Base-by-base conservation (phyloP, 2,888 invertebrate genomes). In the Drosophila algonquin region DNA sequence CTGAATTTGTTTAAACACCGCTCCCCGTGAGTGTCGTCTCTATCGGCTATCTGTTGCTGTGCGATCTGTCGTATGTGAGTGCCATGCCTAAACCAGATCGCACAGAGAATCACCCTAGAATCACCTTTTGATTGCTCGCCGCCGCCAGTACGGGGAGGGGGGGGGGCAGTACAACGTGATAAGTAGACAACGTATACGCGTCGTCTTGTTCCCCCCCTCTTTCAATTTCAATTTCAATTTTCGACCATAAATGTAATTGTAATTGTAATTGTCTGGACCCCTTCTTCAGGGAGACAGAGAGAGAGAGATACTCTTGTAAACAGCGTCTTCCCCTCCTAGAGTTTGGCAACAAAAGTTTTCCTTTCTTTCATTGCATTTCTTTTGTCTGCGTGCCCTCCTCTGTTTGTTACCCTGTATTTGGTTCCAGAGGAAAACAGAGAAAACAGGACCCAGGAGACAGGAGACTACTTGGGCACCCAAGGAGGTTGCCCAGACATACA, bases 1-100 rank as follows among this genome's bases (percentile, higher is more conserved):
- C 61, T 79, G 67, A 84, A 83, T 67, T 84, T 84, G 71, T 52
- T 46, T 71, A 69, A 79, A 54, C 30, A 12, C 27, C 40, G 30
- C 27, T 27, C 27, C 27, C 7, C 7, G 27, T 21, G 7, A 27
- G 27, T 7, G 6, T 1, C 27, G 27, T 27, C 27, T 51, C 27
- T 27, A 27, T 27, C 7, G 21, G 60, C 44, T 47, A 48, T 44
- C 32, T 54, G 16, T n/a, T 50, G 14, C 40, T 40, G 40, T 40
- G n/a, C 7, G 40, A 40, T 40, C 40, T 40, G 6, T 40, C 30
- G 1, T 40, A 40, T 40, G 40, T n/a, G 40, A 40, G 40, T 40
- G 40, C 6, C 40, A 40, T 40, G 40, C 40, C n/a, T 16, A 56
- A 68, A 67, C 50, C 45, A 67, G 68, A 67, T 68, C 68, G 45